A percentile compares a stretch with the other conserved stretches of the same genome.
Evolutionary conservation across 1,140 invertebrate species (phyloP).

Genomic region (Tetragonula clypearis): DNA sequence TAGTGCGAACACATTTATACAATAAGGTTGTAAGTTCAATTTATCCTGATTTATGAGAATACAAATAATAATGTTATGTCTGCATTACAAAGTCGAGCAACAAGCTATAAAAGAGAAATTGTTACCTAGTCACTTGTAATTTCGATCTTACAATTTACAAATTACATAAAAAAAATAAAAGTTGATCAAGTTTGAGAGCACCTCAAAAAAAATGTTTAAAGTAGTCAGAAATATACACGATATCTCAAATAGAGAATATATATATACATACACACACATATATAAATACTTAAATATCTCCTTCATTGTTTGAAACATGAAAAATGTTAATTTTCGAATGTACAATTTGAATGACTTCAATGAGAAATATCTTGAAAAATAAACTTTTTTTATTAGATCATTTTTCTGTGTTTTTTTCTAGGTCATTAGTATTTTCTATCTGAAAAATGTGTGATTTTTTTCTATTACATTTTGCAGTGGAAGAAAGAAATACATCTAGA

Average conservation of each 20-base stretch:
- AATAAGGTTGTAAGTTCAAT: background rate
- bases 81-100: background rate
- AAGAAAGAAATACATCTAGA: too few relatives aligned
- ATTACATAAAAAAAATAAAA: background rate
- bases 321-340: too few relatives aligned
- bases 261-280: background rate
- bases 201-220: background rate
- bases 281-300: background rate
- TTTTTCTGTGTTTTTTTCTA: too few relatives aligned
- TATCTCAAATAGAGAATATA: background rate
- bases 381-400: too few relatives aligned
- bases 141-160: too few relatives aligned
- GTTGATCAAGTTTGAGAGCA: background rate
- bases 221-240: background rate
- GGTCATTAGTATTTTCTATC: too few relatives aligned
- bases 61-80: background rate
- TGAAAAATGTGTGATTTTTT: too few relatives aligned
- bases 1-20: background rate
- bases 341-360: too few relatives aligned
- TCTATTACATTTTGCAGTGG: too few relatives aligned
- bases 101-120: background rate
- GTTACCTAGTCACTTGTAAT: background rate
- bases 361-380: too few relatives aligned
- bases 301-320: too few relatives aligned
- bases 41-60: background rate